Evolutionary conservation across 2,888 invertebrate species (phyloP), one percentile per base, ranked within the genome.

Genomic region (Cenopis cana): DNA sequence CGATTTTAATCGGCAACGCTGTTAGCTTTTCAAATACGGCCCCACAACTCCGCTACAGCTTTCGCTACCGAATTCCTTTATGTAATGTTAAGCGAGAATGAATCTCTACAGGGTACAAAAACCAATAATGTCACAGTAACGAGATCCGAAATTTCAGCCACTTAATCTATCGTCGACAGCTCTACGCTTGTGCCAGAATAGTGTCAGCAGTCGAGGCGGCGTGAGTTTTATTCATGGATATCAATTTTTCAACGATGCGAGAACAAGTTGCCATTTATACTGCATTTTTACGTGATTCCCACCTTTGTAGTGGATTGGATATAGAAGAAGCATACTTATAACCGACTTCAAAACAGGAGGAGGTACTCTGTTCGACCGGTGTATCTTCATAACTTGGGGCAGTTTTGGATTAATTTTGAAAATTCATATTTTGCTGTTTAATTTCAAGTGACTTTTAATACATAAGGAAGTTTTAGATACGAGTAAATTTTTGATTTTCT

Each of bases 181-280:
- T 41, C 38, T 49, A 54, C 0, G 20, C 36, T 71, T 66, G 60
- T 18, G n/a, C 66, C 55, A 17, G 24, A 24, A 55, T 24, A 14
- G 46, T 36, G 56, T 61, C 49, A 66, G 61, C 55, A 57, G 50
- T 56, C 62, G 49, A 65, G 60, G 36, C 18, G 41, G 52, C 64
- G 36, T 60, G 60, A 70, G 75, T 78, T 81, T 83, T 82, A 82
- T 85, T 83, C 78, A 81, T 83, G 72, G 78, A 74, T 76, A 78
- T 77, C 76, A 78, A 83, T 84, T 81, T 83, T 81, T 84, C 81
- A 84, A 78, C 78, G 76, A 72, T 73, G 69, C 73, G 64, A 77
- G 76, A 78, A 78, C 77, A 78, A 80, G 74, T 76, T 78, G 77
- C 79, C 79, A 81, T 84, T 79, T 75, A 77, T 76, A 68, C 62